Evolutionary conservation across 2,113 vertebrate genomes (phyloP).

Genomic region (Silurus glanis): DNA sequence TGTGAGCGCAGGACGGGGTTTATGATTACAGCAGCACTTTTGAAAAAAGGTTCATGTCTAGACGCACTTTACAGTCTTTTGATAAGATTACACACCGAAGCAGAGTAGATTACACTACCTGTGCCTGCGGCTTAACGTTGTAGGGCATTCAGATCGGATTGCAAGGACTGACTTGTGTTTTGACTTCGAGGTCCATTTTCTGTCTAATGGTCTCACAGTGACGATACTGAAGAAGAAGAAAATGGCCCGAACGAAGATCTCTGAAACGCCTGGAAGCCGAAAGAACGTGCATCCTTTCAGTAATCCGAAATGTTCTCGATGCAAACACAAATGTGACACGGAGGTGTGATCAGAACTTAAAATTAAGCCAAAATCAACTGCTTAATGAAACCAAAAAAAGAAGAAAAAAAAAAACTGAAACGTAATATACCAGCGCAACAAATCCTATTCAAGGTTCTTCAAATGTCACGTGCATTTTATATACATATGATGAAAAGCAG

Average conservation of each 20-base stretch:
- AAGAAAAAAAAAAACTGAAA: no score
- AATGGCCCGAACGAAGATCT: background rate
- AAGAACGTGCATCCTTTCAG: background rate
- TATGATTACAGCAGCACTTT: background rate
- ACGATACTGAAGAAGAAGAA: background rate
- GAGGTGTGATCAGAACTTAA: background rate
- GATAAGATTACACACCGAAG: background rate
- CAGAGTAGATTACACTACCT: background rate
- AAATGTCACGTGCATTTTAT: no score
- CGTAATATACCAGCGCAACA: no score
- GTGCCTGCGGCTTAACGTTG: background rate
- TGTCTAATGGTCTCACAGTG: background rate
- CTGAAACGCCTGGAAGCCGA: background rate
- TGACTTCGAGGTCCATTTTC: background rate
- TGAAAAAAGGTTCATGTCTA: background rate
- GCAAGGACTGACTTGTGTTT: background rate
- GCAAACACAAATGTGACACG: background rate
- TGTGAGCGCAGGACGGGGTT: background rate
- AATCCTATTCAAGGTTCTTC: no score
- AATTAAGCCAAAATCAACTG: background rate
- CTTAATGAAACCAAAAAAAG: no score
- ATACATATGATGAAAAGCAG: no score
- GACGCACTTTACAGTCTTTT: background rate
- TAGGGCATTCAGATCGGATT: conserved; percentile 1
- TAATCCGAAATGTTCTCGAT: background rate